A percentile compares a stretch with the other conserved stretches of the same genome.
These are phyloP conservation scores for Aphelinus certus DNA, from an alignment of 1,140 invertebrate species.

Conservation along the genomic window DNA sequence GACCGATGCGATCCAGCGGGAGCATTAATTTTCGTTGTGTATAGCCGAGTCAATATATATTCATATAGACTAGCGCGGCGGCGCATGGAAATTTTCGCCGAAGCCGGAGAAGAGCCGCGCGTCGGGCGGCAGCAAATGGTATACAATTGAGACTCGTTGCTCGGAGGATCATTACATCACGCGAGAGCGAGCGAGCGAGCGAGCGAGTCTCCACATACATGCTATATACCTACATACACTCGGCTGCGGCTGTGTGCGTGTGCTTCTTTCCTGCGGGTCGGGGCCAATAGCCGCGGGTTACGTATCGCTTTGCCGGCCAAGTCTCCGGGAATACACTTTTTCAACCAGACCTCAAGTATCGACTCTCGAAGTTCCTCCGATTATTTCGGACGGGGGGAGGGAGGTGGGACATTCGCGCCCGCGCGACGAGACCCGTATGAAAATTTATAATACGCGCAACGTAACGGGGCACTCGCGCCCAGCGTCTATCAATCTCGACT, in stretches of 20 bases:
- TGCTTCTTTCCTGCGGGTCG: neutral
- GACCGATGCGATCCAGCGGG: too few relatives aligned
- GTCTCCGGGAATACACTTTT: too few relatives aligned
- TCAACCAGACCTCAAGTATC: too few relatives aligned
- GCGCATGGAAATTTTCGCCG: slow-evolving; percentile 12
- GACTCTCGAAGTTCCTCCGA: too few relatives aligned
- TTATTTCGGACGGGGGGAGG: too few relatives aligned
- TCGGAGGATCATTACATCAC: slow-evolving; percentile 31
- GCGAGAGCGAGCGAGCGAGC: slow-evolving; percentile 20
- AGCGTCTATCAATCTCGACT: too few relatives aligned
- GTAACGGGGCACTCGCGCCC: too few relatives aligned
- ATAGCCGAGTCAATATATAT: neutral
- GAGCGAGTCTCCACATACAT: neutral
- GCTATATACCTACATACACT: neutral
- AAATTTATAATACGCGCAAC: too few relatives aligned
- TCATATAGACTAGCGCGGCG: neutral
- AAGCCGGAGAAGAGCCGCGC: neutral
- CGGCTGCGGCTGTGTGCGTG: neutral
- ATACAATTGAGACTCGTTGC: slow-evolving; percentile 29
- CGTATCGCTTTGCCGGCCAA: too few relatives aligned
- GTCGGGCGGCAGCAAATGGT: slow-evolving; percentile 32
- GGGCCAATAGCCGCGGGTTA: neutral
- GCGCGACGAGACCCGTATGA: too few relatives aligned
- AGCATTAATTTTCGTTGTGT: too few relatives aligned
- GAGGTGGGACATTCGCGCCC: too few relatives aligned